These are phyloP conservation scores for Brachynemurus nebulosus DNA, from an alignment of 2,888 invertebrate genomes.

Conservation along the genomic window DNA sequence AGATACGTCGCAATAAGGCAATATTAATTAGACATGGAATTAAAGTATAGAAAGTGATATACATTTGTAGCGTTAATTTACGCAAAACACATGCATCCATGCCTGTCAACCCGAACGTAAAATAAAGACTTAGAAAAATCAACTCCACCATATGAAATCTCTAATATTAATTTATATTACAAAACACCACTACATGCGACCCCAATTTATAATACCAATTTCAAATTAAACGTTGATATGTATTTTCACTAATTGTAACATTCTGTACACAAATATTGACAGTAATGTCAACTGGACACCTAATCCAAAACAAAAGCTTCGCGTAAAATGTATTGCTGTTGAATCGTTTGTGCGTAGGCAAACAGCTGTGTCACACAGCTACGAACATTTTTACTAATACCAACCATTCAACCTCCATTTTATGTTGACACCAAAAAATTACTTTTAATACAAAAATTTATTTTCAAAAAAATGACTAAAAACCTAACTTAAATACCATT, in stretches of 20 bases:
- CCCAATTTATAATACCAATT: slow-evolving; percentile 5
- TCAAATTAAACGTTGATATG: neutral
- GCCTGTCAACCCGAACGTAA: slow-evolving; percentile 5
- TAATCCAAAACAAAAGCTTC: slow-evolving; percentile 26
- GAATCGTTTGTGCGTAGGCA: slow-evolving; percentile 15
- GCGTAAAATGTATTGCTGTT: slow-evolving; percentile 5
- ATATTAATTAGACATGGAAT: neutral
- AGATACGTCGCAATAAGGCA: neutral
- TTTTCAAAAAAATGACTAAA: too few species aligned
- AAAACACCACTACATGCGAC: slow-evolving; percentile 6
- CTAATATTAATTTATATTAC: neutral
- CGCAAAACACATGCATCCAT: slow-evolving; percentile 7
- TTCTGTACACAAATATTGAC: slow-evolving; percentile 16
- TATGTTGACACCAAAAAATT: too few species aligned
- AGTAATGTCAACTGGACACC: slow-evolving; percentile 23
- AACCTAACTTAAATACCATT: too few species aligned
- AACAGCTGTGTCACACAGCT: slow-evolving; percentile 7
- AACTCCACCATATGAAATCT: slow-evolving; percentile 8
- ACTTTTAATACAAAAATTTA: too few species aligned
- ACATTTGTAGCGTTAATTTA: neutral
- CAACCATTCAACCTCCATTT: too few species aligned
- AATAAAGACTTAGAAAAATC: slow-evolving; percentile 1
- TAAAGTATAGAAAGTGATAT: neutral
- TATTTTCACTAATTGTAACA: slow-evolving; percentile 6
- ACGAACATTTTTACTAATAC: too few species aligned